These are phyloP conservation scores for Melanogrammus aeglefinus DNA, from an alignment of 2,797 vertebrate genomes.

Conservation along the genomic window DNA sequence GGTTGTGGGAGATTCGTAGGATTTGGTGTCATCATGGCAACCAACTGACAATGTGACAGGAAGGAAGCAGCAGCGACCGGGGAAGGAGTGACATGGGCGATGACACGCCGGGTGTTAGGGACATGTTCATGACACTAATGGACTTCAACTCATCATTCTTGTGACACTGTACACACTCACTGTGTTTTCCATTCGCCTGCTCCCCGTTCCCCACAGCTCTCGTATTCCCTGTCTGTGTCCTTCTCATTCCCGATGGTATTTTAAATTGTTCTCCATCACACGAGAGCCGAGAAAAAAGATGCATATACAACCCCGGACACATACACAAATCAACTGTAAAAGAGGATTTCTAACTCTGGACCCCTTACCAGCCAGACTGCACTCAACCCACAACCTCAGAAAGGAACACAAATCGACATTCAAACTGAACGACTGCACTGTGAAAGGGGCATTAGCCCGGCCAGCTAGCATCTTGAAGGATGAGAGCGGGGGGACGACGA, in stretches of 20 bases:
- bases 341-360: too few species aligned
- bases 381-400: too few species aligned
- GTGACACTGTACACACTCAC: constrained; percentile 42
- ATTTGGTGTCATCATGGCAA: constrained; percentile 47
- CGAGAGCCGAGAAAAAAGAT: not conserved
- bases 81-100: constrained; percentile 49
- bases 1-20: constrained; percentile 18
- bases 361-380: too few species aligned
- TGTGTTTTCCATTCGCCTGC: not conserved
- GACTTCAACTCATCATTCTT: constrained; percentile 47
- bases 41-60: constrained; percentile 43
- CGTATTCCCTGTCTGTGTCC: not conserved
- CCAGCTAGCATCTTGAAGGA: too few species aligned
- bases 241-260: not conserved
- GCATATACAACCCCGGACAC: not conserved
- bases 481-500: too few species aligned
- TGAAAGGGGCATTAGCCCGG: too few species aligned
- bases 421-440: too few species aligned
- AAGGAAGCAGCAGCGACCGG: constrained; percentile 20
- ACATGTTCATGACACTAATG: constrained; percentile 64
- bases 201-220: not conserved
- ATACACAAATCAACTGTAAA: not conserved
- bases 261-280: not conserved
- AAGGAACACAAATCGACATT: too few species aligned
- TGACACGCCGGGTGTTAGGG: constrained; percentile 53